Conservation (phyloP, 2,888 invertebrate genomes). For the Cheilosia vulpina region DNA sequence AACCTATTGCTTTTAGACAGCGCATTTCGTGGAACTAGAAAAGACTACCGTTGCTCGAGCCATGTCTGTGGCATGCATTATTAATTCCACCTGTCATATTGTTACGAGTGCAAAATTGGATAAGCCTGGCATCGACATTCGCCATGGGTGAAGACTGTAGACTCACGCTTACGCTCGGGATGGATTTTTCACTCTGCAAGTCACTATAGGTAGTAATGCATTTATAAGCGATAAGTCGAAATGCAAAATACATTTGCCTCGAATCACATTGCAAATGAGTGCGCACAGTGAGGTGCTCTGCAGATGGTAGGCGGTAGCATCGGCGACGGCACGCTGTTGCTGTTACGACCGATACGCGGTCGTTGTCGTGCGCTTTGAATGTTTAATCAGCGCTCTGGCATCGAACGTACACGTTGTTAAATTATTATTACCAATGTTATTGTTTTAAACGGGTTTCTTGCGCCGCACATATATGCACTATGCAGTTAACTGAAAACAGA, state of each 20-base stretch:
- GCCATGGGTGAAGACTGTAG: background rate
- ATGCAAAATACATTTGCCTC: constrained; percentile 50
- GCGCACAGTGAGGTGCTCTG: constrained; percentile 31
- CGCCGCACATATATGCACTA: background rate
- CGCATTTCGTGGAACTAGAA: constrained; percentile 15
- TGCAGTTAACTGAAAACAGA: constrained; percentile 37
- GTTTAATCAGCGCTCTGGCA: constrained; percentile 60
- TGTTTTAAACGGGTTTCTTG: constrained; percentile 67
- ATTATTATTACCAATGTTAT: constrained; percentile 74
- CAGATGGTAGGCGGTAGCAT: constrained; percentile 52
- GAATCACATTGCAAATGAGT: constrained; percentile 41
- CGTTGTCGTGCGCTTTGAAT: constrained; percentile 69
- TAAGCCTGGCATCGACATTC: constrained; percentile 20
- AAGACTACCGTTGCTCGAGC: constrained; percentile 14
- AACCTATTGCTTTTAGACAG: constrained; percentile 17
- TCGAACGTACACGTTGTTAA: constrained; percentile 70
- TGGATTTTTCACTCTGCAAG: constrained; percentile 25
- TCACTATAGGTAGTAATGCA: constrained; percentile 7
- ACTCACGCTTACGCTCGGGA: background rate
- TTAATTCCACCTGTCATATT: constrained; percentile 65
- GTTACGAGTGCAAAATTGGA: constrained; percentile 51
- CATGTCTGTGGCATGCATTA: constrained; percentile 41
- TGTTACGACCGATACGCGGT: constrained; percentile 22
- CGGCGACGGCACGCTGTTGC: constrained; percentile 19
- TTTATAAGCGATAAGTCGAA: constrained; percentile 45